Conservation (phyloP, 2,888 invertebrate species). For the Standfussiana lucernea region DNA sequence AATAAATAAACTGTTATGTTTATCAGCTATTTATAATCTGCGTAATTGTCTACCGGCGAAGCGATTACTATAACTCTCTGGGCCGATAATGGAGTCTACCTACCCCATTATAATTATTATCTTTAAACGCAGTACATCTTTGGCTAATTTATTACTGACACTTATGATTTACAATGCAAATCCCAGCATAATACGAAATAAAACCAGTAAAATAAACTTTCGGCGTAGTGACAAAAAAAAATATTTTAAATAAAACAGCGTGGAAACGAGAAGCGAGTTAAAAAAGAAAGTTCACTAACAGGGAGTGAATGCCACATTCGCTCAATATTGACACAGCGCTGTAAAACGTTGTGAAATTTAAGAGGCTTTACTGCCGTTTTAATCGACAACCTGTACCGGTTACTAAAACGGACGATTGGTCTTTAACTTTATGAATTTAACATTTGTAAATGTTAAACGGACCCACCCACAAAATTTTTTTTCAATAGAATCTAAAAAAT, state of each 20-base stretch:
- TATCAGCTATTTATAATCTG: constrained; percentile 51
- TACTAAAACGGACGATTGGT: not conserved
- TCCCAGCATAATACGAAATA: not conserved
- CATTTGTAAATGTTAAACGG: not conserved
- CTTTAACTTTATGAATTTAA: not conserved
- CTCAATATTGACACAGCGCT: constrained; percentile 56
- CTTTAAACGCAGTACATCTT: constrained; percentile 37
- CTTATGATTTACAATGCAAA: constrained; percentile 18
- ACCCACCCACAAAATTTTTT: no score
- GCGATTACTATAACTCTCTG: constrained; percentile 53
- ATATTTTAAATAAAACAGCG: constrained; percentile 19
- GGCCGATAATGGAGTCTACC: constrained; percentile 49
- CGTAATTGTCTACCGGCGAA: constrained; percentile 45
- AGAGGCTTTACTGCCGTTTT: constrained; percentile 13
- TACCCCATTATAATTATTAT: constrained; percentile 50
- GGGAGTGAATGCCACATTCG: constrained; percentile 45
- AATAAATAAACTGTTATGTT: constrained; percentile 45
- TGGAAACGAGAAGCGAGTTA: constrained; percentile 24
- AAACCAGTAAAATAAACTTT: not conserved
- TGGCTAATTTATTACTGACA: constrained; percentile 39
- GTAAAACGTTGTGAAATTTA: constrained; percentile 53
- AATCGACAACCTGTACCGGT: constrained; percentile 19
- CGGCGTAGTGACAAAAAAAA: constrained; percentile 9
- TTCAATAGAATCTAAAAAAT: no score
- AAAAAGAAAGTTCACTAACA: constrained; percentile 47